phyloP scores from a whole-genome alignment of 2,797 vertebrate genomes.

The Falco biarmicus region DNA sequence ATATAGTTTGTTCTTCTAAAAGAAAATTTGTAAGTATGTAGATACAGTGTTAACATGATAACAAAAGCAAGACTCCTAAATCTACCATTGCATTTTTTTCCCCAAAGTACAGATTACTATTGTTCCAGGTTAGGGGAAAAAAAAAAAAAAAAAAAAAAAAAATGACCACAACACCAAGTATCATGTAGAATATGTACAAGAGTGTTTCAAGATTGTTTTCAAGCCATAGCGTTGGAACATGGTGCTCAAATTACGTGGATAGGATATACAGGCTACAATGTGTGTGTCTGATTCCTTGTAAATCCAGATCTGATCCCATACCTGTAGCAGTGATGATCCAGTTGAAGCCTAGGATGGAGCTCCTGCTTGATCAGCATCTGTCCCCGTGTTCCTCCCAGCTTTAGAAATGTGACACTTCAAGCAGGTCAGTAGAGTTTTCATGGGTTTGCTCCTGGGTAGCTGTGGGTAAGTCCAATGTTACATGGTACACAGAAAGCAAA shows the following conservation, averaged over 20 bases:
- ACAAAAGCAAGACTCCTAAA: neutral
- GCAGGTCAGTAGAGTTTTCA: neutral
- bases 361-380: fast-evolving
- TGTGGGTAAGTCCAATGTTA: no score
- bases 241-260: neutral
- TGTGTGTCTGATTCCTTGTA: neutral
- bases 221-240: neutral
- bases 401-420: neutral
- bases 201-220: neutral
- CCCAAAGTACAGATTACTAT: neutral
- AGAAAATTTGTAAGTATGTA: neutral
- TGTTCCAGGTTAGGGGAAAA: neutral
- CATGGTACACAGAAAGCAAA: neutral
- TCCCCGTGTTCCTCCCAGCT: neutral
- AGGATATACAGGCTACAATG: neutral
- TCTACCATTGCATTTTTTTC: neutral
- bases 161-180: neutral
- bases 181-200: neutral
- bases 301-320: neutral
- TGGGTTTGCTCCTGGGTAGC: neutral
- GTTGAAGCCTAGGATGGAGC: neutral
- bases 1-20: neutral
- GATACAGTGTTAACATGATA: neutral
- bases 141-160: no score
- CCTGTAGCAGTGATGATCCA: neutral